Percentiles rank a stretch among this genome's conserved stretches.
Conservation (phyloP, 1,140 invertebrate genomes). For the Chrysoperla carnea region DNA sequence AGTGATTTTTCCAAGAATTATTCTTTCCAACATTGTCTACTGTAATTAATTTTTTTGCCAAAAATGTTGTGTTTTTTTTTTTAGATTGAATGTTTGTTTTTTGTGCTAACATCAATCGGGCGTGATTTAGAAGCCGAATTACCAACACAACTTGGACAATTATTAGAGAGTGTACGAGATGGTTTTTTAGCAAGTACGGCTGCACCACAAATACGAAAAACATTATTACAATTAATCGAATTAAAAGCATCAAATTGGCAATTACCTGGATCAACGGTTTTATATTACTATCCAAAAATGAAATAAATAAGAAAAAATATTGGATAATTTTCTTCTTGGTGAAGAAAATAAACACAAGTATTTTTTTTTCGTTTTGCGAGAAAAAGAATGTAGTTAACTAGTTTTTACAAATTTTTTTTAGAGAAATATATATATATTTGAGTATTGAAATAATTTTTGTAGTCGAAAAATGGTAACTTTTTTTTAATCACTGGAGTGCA, state of each 20-base stretch:
- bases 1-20: too few relatives aligned
- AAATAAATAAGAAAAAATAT: conserved; percentile 23
- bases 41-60: too few relatives aligned
- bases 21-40: too few relatives aligned
- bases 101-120: conserved; percentile 69
- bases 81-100: conserved; percentile 72
- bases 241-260: conserved; percentile 77
- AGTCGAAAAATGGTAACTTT: neutral
- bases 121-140: conserved; percentile 67
- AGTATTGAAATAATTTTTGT: neutral
- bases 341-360: neutral
- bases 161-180: conserved; percentile 64
- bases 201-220: conserved; percentile 50
- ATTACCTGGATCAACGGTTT: conserved; percentile 65
- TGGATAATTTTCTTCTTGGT: neutral
- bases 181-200: conserved; percentile 55
- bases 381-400: neutral
- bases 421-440: neutral
- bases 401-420: too few relatives aligned
- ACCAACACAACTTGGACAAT: conserved; percentile 53
- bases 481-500: neutral
- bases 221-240: conserved; percentile 73
- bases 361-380: neutral
- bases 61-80: too few relatives aligned
- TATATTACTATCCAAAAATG: conserved; percentile 71